Base-by-base conservation (phyloP, 2,797 vertebrate species). In the Phaenicophaeus curvirostris region DNA sequence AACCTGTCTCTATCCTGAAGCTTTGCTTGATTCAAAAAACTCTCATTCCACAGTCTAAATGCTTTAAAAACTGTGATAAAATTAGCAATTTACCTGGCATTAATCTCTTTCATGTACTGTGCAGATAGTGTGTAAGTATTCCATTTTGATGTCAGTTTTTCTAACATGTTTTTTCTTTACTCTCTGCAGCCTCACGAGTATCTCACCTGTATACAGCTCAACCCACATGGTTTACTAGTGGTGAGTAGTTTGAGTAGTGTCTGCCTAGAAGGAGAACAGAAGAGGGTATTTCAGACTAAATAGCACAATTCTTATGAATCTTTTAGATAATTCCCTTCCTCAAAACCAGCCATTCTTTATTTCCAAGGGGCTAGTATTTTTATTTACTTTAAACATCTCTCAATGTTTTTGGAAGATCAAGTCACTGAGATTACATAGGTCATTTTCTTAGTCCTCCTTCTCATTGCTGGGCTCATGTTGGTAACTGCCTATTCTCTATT, bases 191-290 rank as follows among this genome's bases (percentile, higher is more conserved):
- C 93, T 41, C 55, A 21, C n/a, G 25, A 13, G 0, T 12, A 1
- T 31, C 25, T 48, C 7, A 48, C 35, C 4, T 14, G 8, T 3
- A 42, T 19, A 5, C 9, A 0, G 0, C 54, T 57, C 20, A 0
- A 2, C 94, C 94, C 24, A 27, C 66, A 1, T 79, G 96, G 95
- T 35, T 91, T 15, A 95, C 94, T 7, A 94, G 94, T 54, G 97
- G 97, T 97, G 63, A 97, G 97, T 83, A 89, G 6, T 24, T 91
- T 69, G 54, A 51, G 18, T 30, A 51, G 8, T 17, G 12, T 35
- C 63, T 94, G 39, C 48, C 51, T 62, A 51, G 42, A n/a, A 61
- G 65, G 35, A 85, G 31, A 87, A 68, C 23, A 86, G 33, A 48
- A 75, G 20, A 68, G 19, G 11, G 9, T 35, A 24, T 81, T 86